phyloP scores from a whole-genome alignment of 2,113 vertebrate genomes.

The Sprattus sprattus region DNA sequence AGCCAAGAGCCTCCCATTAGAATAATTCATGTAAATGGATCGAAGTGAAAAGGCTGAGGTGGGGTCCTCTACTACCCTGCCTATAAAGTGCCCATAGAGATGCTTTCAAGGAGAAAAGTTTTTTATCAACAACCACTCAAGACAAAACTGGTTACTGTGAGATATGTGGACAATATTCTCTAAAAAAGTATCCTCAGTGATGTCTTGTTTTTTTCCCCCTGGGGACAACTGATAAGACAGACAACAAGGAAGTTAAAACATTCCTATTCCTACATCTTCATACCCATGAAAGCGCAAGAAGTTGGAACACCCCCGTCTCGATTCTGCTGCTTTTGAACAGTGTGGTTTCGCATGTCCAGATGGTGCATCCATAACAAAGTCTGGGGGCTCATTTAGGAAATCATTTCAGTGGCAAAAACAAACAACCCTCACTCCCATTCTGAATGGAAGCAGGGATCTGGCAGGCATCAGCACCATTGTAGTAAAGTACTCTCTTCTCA shows the following conservation, averaged over 20 bases:
- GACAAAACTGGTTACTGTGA: not conserved
- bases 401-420: constrained; percentile 63
- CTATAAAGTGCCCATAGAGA: not conserved
- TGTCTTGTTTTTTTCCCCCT: not conserved
- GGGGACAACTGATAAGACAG: not conserved
- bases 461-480: constrained; percentile 69
- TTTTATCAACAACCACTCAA: not conserved
- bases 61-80: not conserved
- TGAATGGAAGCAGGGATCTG: constrained; percentile 37
- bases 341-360: constrained; percentile 55
- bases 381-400: constrained; percentile 64
- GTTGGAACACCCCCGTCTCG: not conserved
- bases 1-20: not conserved
- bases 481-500: constrained; percentile 68
- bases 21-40: not conserved
- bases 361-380: constrained; percentile 64
- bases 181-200: not conserved
- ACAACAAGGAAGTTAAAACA: not conserved
- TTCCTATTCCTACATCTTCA: not conserved
- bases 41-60: not conserved
- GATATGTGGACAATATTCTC: not conserved
- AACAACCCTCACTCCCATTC: not conserved
- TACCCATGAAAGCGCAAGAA: not conserved
- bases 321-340: not conserved
- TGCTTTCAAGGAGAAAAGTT: too few relatives aligned